These are phyloP conservation scores for Julus scandinavius DNA, from an alignment of 2,888 invertebrate species.

Conservation along the genomic window DNA sequence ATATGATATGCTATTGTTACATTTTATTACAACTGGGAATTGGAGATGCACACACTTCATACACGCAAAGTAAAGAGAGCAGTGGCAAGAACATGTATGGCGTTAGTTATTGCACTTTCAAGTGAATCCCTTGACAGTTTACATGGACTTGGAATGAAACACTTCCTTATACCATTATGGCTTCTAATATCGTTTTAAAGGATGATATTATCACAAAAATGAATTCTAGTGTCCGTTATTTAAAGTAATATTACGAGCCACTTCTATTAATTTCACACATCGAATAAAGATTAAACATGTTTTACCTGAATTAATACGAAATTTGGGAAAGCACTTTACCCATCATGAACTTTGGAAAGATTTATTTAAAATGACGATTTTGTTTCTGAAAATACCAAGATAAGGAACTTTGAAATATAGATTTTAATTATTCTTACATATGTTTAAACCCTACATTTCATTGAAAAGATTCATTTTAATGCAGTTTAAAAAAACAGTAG, in stretches of 20 bases:
- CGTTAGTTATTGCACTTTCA: slow-evolving; percentile 5
- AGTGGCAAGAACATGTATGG: neutral
- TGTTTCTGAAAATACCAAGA: too few relatives aligned
- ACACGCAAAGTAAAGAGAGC: neutral
- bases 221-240: neutral
- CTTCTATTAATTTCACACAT: too few relatives aligned
- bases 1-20: neutral
- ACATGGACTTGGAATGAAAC: neutral
- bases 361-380: too few relatives aligned
- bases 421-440: too few relatives aligned
- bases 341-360: neutral
- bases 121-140: neutral
- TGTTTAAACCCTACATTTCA: too few relatives aligned
- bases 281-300: neutral
- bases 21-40: slow-evolving; percentile 29
- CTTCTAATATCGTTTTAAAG: neutral
- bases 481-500: too few relatives aligned
- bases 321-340: neutral
- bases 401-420: too few relatives aligned
- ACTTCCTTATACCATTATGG: neutral
- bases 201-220: neutral
- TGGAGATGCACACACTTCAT: slow-evolving; percentile 25
- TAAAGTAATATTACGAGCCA: neutral
- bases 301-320: neutral
- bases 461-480: too few relatives aligned